Evolutionary conservation across 2,888 invertebrate genomes (phyloP).

Genomic region (Hypsopygia costalis): DNA sequence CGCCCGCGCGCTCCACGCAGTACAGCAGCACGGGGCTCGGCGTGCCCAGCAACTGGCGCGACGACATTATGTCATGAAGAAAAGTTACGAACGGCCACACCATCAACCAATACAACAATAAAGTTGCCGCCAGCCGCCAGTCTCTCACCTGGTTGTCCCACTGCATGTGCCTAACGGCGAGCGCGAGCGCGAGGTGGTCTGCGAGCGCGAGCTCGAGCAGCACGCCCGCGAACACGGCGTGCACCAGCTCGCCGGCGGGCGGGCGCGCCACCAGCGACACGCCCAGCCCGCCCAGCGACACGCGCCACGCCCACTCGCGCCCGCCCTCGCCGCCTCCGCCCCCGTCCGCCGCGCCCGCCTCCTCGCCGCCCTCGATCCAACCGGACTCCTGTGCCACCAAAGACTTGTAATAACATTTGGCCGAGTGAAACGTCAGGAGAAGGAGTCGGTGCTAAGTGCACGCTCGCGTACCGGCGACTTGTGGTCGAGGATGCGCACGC

Average conservation of each 20-base stretch:
- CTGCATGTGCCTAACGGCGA: conserved; percentile 90
- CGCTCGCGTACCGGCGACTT: conserved; percentile 74
- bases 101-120: not conserved
- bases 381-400: conserved; percentile 36
- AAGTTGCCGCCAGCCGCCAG: not conserved
- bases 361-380: conserved; percentile 44
- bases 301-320: conserved; percentile 82
- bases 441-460: no score
- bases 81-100: no score
- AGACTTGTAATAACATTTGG: no score
- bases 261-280: conserved; percentile 88
- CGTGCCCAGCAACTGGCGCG: conserved; percentile 87
- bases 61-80: no score
- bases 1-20: conserved; percentile 78
- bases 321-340: conserved; percentile 23
- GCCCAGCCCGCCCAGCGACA: conserved; percentile 84
- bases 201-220: conserved; percentile 75
- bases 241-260: conserved; percentile 90
- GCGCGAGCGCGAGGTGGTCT: conserved; percentile 78
- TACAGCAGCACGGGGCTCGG: conserved; percentile 92
- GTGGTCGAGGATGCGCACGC: conserved; percentile 90
- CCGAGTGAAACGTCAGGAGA: not conserved
- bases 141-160: conserved; percentile 88
- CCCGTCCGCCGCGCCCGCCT: conserved; percentile 16
- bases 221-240: conserved; percentile 85